A percentile compares a stretch with the other conserved stretches of the same genome.
Evolutionary conservation across 2,888 invertebrate species (phyloP).

Genomic region (Muscina levida): DNA sequence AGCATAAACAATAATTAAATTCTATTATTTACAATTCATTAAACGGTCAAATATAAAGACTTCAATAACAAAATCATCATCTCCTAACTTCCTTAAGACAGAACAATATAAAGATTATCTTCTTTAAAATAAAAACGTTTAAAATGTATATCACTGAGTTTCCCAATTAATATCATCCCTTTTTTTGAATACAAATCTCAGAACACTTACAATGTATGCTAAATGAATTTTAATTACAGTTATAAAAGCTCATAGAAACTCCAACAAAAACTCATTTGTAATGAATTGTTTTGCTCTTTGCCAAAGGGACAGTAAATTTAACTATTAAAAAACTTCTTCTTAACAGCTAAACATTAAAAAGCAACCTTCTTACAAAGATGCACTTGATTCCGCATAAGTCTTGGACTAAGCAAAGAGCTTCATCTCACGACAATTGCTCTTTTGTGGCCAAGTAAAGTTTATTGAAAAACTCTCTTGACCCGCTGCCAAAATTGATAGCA

Average conservation of each 20-base stretch:
- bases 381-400: background rate
- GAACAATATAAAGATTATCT: no score
- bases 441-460: conserved; percentile 17
- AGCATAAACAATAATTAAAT: no score
- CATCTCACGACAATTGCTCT: conserved; percentile 40
- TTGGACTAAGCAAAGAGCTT: conserved; percentile 1
- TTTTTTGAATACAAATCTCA: conserved; percentile 7
- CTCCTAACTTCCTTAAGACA: no score
- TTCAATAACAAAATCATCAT: no score
- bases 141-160: no score
- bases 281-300: conserved; percentile 34
- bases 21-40: no score
- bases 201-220: conserved; percentile 43
- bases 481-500: conserved; percentile 33
- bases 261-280: conserved; percentile 7
- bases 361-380: conserved; percentile 24
- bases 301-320: conserved; percentile 42
- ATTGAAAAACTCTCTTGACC: conserved; percentile 47
- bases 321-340: conserved; percentile 54
- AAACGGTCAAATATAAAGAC: no score
- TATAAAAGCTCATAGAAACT: conserved; percentile 42
- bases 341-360: conserved; percentile 18
- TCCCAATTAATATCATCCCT: no score
- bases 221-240: conserved; percentile 57
- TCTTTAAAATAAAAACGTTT: no score